phyloP scores from a whole-genome alignment of 1,140 invertebrate species.

The Drosophila parabipectinata region DNA sequence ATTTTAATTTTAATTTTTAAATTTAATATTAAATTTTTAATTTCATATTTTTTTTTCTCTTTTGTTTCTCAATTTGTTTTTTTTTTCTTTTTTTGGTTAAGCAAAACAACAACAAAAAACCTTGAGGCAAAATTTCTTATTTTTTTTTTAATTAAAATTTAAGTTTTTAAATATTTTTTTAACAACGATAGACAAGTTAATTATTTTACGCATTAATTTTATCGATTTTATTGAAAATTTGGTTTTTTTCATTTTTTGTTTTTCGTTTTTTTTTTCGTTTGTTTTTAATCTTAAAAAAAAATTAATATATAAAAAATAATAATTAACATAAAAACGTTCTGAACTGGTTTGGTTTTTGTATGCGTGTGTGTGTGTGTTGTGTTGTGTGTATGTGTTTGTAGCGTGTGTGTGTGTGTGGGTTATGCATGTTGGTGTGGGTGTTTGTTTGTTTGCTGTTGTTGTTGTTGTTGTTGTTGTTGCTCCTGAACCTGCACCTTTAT shows the following conservation, averaged over 20 bases:
- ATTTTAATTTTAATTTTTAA: conserved; percentile 19
- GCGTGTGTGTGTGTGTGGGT: conserved; percentile 16
- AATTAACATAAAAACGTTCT: conserved; percentile 82
- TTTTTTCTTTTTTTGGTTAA: conserved; percentile 48
- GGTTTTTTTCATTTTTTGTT: conserved; percentile 35
- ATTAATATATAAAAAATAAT: conserved; percentile 72
- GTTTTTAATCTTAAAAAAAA: conserved; percentile 46
- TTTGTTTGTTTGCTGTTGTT: conserved; percentile 16
- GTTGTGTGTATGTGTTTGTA: conserved; percentile 1
- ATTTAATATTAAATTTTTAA: conserved; percentile 5
- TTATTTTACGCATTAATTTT: conserved; percentile 46
- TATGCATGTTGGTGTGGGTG: conserved; percentile 14
- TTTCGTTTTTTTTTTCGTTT: conserved; percentile 28
- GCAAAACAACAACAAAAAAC: conserved; percentile 40
- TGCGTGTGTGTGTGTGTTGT: conserved; percentile 9
- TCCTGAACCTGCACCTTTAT: conserved; percentile 2
- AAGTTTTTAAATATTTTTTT: background rate
- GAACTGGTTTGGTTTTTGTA: conserved; percentile 76
- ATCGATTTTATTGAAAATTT: conserved; percentile 67
- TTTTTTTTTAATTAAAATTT: conserved; percentile 1
- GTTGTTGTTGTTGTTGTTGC: conserved; percentile 29
- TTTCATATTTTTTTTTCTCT: conserved; percentile 8
- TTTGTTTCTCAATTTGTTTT: background rate
- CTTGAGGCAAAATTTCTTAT: background rate
- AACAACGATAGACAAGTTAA: conserved; percentile 29